Conservation (phyloP, 2,888 invertebrate species). For the Proisotoma minuta region DNA sequence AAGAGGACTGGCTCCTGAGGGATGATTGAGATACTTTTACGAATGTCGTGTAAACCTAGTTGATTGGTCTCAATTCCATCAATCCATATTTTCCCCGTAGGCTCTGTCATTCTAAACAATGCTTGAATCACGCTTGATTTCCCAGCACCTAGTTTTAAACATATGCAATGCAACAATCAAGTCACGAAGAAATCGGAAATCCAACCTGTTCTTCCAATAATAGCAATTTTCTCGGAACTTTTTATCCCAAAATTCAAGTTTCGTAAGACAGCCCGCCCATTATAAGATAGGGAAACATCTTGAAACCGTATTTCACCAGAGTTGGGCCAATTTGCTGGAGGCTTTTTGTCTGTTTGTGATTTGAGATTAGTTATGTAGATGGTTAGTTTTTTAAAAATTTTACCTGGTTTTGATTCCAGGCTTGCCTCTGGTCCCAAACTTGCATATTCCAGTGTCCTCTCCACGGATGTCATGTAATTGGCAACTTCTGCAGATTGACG, state of each 20-base stretch:
- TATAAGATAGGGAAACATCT: constrained; percentile 50
- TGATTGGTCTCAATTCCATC: constrained; percentile 63
- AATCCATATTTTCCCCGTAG: constrained; percentile 73
- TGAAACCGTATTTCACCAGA: constrained; percentile 48
- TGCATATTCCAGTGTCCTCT: constrained; percentile 43
- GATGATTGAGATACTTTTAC: constrained; percentile 80
- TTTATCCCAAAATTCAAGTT: constrained; percentile 51
- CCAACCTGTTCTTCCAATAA: constrained; percentile 61
- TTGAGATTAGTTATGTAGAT: background rate
- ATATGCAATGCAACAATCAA: background rate
- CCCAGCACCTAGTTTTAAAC: constrained; percentile 59
- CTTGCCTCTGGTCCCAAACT: constrained; percentile 61
- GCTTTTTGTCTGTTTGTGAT: constrained; percentile 45
- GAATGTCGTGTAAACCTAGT: constrained; percentile 62
- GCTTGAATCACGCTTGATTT: constrained; percentile 84
- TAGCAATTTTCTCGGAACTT: constrained; percentile 46
- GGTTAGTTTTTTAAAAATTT: constrained; percentile 25
- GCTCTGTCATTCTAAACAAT: constrained; percentile 83
- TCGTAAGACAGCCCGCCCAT: constrained; percentile 50
- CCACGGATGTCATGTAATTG: constrained; percentile 62
- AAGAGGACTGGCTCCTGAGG: constrained; percentile 88
- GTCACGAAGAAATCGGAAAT: too few species aligned
- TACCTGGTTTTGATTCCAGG: constrained; percentile 58
- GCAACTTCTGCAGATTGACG: constrained; percentile 68
- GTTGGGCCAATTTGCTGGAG: constrained; percentile 52